Evolutionary conservation across 2,797 vertebrate genomes (phyloP).

Genomic region (Avahi laniger): DNA sequence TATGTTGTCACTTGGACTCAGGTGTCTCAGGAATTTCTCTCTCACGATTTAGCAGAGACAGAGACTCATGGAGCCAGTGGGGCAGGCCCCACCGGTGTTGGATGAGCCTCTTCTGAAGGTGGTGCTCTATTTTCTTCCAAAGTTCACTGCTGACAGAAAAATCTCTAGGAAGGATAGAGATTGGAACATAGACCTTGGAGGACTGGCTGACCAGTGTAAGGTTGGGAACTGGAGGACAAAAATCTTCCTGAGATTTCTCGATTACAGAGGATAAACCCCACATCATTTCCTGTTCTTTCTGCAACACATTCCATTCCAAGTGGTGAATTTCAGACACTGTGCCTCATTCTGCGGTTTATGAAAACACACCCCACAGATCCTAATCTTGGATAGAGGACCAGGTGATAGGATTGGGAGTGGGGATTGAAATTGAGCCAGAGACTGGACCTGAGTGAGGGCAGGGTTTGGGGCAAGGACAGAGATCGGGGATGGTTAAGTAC

Average conservation of each 20-base stretch:
- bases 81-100: neutral
- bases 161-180: neutral
- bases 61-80: too few relatives aligned
- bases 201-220: neutral
- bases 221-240: neutral
- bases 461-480: too few relatives aligned
- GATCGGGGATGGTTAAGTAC: too few relatives aligned
- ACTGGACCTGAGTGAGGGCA: neutral
- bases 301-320: neutral
- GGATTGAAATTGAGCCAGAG: neutral
- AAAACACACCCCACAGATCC: neutral
- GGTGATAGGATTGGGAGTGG: neutral
- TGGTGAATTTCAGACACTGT: neutral
- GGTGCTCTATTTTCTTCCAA: neutral
- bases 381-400: neutral
- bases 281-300: constrained; percentile 35
- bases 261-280: neutral
- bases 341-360: neutral
- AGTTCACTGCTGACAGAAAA: neutral
- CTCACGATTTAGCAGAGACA: too few relatives aligned
- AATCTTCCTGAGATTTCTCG: neutral
- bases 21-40: too few relatives aligned
- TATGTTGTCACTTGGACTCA: too few relatives aligned
- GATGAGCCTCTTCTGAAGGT: neutral
- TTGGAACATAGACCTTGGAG: neutral